Conservation (phyloP, 2,113 vertebrate genomes). For the Limnothrissa miodon region DNA sequence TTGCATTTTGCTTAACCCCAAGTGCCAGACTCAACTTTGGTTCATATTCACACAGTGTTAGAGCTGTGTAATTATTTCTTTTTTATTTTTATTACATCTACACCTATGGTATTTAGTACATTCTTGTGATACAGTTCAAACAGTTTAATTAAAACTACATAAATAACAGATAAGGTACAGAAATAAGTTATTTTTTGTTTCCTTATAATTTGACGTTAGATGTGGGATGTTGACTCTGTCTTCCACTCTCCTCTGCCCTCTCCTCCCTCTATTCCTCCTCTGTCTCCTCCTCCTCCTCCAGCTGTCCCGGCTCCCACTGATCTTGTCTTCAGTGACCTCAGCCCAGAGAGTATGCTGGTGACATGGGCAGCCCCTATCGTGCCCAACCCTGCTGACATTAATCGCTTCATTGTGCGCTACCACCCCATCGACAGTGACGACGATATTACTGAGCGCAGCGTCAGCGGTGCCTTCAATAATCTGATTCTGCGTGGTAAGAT, state of each 20-base stretch:
- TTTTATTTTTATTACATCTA: neutral
- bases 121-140: neutral
- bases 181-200: neutral
- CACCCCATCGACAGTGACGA: slow-evolving; percentile 88
- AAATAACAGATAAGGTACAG: neutral
- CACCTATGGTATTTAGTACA: neutral
- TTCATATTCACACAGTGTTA: neutral
- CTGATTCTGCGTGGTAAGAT: slow-evolving; percentile 72
- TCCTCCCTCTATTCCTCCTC: neutral
- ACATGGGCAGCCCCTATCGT: slow-evolving; percentile 81
- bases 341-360: slow-evolving; percentile 80
- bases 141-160: too few relatives aligned
- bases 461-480: slow-evolving; percentile 70
- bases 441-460: slow-evolving; percentile 78
- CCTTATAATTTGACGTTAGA: neutral
- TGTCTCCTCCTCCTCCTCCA: slow-evolving; percentile 47
- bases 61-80: neutral
- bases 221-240: neutral
- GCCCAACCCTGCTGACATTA: slow-evolving; percentile 75
- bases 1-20: neutral
- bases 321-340: slow-evolving; percentile 82
- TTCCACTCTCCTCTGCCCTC: neutral
- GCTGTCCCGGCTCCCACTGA: slow-evolving; percentile 89
- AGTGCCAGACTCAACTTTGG: neutral
- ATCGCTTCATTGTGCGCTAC: slow-evolving; percentile 81